Base-by-base conservation (phyloP, 1,140 invertebrate genomes). In the Philotrypesis tridentata region DNA sequence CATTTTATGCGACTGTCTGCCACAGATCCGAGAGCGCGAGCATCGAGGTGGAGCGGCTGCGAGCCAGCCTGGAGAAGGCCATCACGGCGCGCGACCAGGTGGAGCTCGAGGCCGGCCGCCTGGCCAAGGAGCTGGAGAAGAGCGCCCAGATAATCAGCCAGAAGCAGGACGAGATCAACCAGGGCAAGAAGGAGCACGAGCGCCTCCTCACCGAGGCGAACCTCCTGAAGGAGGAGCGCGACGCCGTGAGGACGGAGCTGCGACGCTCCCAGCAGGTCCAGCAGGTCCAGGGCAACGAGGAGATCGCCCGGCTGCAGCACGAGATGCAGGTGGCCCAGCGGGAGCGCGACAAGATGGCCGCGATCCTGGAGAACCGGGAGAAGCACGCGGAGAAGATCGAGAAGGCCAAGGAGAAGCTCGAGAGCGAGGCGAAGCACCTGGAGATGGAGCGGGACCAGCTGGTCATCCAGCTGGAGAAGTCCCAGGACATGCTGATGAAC, bases 401-500 rank as follows among this genome's bases (percentile, higher is more conserved):
- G 89, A 97, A 96, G 88, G 94, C 96, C 85, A 94, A 96, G 80
- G 94, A 96, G 71, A 97, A 97, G 88, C 92, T 97, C 82, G 97
- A 97, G 88, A 93, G 93, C 1, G 97, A 98, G 83, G 94, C 96
- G 82, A 97, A 97, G 87, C 96, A 97, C 89, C 87, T 98, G 85
- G 95, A 96, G 48, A 94, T 95, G 60, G 97, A 98, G 90, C 91
- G 97, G 73, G 97, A 98, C 88, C 96, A 98, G 89, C 90, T 98
- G 78, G 96, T 98, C 0, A 94, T 95, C 72, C 97, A 98, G 89
- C 88, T 98, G 86, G 97, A 98, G 89, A 98, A 98, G 90, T 97
- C 96, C 8, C 97, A 98, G 89, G 97, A 97, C 86, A 97, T 98
- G 94, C 90, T 98, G 61, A 95, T 97, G 90, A 97, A 97, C 90